These are phyloP conservation scores for Globia sparganii DNA, from an alignment of 2,888 invertebrate genomes.

Conservation along the genomic window DNA sequence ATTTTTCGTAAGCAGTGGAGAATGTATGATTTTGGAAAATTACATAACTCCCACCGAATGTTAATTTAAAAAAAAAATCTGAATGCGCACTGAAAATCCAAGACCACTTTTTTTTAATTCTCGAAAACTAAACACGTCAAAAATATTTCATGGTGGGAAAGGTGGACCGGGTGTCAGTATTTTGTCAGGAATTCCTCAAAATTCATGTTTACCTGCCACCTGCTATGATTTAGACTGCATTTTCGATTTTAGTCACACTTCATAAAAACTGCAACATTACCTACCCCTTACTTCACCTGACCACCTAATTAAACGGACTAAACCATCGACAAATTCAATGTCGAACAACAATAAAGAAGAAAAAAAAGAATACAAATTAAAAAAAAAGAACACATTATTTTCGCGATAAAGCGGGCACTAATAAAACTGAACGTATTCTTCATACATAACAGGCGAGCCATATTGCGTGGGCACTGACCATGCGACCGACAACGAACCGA, in stretches of 20 bases:
- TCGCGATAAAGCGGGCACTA: constrained; percentile 34
- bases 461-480: constrained; percentile 62
- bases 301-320: no score
- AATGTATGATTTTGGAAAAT: neutral
- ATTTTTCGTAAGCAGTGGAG: no score
- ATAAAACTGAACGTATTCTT: constrained; percentile 48
- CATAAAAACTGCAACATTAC: neutral
- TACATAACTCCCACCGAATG: neutral
- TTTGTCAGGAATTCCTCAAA: neutral
- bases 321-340: neutral
- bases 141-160: neutral
- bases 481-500: constrained; percentile 52
- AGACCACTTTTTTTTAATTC: neutral
- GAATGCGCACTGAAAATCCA: neutral
- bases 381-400: constrained; percentile 27
- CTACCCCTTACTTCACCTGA: neutral
- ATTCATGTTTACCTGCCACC: neutral
- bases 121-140: neutral
- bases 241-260: neutral
- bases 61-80: neutral
- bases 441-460: constrained; percentile 42
- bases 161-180: neutral
- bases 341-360: neutral
- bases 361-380: neutral
- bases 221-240: neutral